Evolutionary conservation across 2,888 invertebrate species (phyloP), one percentile per base, ranked within the genome.

Genomic region (Drosophila eohydei): DNA sequence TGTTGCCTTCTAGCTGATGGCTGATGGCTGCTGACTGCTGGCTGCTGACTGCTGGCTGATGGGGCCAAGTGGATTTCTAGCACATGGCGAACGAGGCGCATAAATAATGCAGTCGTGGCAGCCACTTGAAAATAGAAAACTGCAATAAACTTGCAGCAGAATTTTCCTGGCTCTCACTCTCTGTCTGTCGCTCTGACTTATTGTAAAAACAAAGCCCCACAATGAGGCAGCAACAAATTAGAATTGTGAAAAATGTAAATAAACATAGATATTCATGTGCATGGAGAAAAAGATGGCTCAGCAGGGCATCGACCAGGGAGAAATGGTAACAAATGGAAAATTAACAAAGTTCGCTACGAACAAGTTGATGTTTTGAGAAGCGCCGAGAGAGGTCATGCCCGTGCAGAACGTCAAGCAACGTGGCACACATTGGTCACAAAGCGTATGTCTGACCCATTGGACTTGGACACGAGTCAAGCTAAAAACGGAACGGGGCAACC

Each of bases 51-150:
- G 38, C 4, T 41, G 54, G 41, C 44, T 63, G 57, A 16, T 46
- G 46, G 69, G 56, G 73, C 69, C 76, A 88, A 83, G 83, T 88
- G 78, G 81, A 83, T 83, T 78, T 84, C 81, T 84, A 76, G 86
- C 80, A 80, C 88, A 88, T 77, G 78, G 81, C 78, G 71, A 87
- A 78, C 78, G 68, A 66, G 69, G 71, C 83, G 81, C 78, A 84
- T 84, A 88, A 84, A 84, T 88, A 86, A 84, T 84, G 78, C 83
- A 83, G 73, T 72, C 60, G 70, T 50, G 36, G 63, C 44, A 74
- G 81, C 81, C 88, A 84, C 84, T 84, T 84, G 81, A 84, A 81
- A 79, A 69, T 50, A 58, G 59, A 73, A 73, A 73, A 80, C 70
- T 76, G 83, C 81, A 86, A 88, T 74, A 83, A 86, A 80, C 78